These are phyloP conservation scores for Cotesia vestalis DNA, from an alignment of 1,140 invertebrate genomes.

Conservation along the genomic window DNA sequence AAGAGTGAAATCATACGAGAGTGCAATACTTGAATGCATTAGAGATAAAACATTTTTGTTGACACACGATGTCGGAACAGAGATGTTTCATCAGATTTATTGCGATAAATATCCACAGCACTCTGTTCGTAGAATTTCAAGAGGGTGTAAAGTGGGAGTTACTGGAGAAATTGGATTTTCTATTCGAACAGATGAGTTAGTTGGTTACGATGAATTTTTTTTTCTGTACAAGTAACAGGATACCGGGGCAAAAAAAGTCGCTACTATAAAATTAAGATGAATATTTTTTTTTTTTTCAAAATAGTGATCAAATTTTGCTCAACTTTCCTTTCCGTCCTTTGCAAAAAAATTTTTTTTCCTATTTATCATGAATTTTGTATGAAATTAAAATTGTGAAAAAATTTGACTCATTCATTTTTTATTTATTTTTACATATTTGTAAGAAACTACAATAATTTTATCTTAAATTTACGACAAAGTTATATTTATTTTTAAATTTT, in stretches of 20 bases:
- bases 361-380: no score
- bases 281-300: no score
- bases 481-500: no score
- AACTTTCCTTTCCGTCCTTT: no score
- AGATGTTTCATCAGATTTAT: slow-evolving; percentile 19
- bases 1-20: not conserved
- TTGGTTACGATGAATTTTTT: slow-evolving; percentile 3
- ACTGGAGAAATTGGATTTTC: slow-evolving; percentile 52
- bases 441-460: not conserved
- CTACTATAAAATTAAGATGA: no score
- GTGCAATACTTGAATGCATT: slow-evolving; percentile 23
- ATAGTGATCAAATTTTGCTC: no score
- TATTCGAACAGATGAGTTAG: slow-evolving; percentile 25
- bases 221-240: no score
- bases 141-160: slow-evolving; percentile 22
- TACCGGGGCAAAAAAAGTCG: no score
- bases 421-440: slow-evolving; percentile 45
- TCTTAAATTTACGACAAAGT: not conserved
- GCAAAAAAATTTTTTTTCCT: no score
- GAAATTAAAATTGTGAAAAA: no score
- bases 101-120: slow-evolving; percentile 19
- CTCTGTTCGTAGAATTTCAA: slow-evolving; percentile 34
- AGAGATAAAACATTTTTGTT: slow-evolving; percentile 24
- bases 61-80: not conserved
- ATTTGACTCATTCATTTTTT: slow-evolving; percentile 37